A percentile compares a stretch with the other conserved stretches of the same genome.
phyloP scores from a whole-genome alignment of 2,113 vertebrate genomes.

The Syngnathus floridae region DNA sequence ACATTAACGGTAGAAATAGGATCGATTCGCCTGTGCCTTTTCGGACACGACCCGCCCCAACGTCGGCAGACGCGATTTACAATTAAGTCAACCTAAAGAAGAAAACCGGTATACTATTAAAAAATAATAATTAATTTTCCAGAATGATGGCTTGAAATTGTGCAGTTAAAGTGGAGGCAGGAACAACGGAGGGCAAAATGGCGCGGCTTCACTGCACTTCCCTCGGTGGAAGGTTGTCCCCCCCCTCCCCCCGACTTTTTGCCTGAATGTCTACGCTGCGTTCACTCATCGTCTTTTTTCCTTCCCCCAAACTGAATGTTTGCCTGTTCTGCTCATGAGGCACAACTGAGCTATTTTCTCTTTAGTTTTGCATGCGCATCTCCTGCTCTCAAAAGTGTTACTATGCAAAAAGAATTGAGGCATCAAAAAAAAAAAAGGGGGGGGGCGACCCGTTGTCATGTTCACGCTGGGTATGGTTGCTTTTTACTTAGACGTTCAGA shows the following conservation, averaged over 20 bases:
- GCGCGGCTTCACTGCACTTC: not conserved
- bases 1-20: not conserved
- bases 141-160: not conserved
- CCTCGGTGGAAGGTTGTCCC: constrained; percentile 38
- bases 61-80: not conserved
- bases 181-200: not conserved
- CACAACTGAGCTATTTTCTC: constrained; percentile 20
- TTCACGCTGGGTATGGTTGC: not conserved
- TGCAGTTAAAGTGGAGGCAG: not conserved
- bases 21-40: not conserved
- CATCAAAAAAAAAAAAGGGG: not conserved
- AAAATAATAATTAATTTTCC: no score
- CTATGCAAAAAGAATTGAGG: constrained; percentile 67
- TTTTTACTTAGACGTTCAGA: not conserved
- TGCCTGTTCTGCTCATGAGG: not conserved
- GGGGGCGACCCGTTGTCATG: not conserved
- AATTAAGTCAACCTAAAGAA: no score
- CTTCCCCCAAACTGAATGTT: constrained; percentile 14
- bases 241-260: constrained; percentile 15
- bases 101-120: no score
- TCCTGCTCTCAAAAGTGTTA: constrained; percentile 47
- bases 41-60: not conserved
- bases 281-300: constrained; percentile 28
- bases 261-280: constrained; percentile 55
- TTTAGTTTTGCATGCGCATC: constrained; percentile 31